These are phyloP conservation scores for Cephalopterus ornatus DNA, from an alignment of 2,113 vertebrate genomes.

Conservation along the genomic window DNA sequence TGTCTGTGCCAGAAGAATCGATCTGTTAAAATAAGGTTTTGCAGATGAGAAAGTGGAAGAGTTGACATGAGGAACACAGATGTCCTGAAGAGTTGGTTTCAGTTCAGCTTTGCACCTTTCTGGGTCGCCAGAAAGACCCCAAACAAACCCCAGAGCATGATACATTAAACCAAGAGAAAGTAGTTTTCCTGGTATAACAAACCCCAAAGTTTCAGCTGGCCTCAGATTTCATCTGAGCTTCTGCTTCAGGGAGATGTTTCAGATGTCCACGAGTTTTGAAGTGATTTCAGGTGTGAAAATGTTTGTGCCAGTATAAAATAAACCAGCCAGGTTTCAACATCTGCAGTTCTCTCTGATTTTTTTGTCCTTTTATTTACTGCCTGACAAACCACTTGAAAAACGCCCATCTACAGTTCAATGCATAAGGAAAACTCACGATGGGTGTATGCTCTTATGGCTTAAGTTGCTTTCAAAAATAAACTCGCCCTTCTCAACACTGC, in stretches of 20 bases:
- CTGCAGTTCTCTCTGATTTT: background rate
- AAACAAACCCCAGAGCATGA: background rate
- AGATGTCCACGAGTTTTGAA: background rate
- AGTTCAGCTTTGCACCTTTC: background rate
- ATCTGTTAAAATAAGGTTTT: background rate
- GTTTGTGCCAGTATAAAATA: background rate
- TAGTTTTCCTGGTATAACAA: background rate
- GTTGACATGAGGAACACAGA: rapidly evolving
- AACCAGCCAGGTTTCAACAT: background rate
- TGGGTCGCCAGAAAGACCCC: background rate
- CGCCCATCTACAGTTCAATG: background rate
- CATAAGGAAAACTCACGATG: background rate
- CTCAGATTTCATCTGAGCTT: background rate
- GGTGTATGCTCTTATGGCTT: background rate
- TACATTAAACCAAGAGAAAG: background rate
- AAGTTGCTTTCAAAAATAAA: background rate
- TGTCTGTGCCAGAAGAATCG: background rate
- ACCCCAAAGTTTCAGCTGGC: background rate
- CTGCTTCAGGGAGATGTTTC: background rate
- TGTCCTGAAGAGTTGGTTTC: background rate
- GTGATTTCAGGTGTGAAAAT: background rate
- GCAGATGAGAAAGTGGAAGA: background rate
- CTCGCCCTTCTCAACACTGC: background rate
- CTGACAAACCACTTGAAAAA: background rate
- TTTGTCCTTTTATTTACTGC: background rate